Evolutionary conservation across 2,888 invertebrate genomes (phyloP).

Genomic region (Colletes collaris): DNA sequence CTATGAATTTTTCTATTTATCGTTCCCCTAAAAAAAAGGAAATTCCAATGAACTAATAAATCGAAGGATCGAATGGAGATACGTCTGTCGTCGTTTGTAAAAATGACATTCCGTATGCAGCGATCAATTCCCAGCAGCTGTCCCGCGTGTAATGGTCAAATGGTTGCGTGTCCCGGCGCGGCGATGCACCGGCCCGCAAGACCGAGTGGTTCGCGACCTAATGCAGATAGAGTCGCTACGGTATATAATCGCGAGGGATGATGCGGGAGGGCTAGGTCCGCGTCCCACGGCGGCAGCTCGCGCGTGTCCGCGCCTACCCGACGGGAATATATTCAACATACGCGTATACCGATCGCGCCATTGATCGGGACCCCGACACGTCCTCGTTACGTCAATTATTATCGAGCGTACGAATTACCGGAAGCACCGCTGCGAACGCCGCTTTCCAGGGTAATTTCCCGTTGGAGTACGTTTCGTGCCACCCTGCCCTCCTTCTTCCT

Average conservation of each 20-base stretch:
- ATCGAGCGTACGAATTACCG: conserved; percentile 74
- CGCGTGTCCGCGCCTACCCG: not conserved
- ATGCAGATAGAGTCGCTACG: conserved; percentile 45
- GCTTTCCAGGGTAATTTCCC: conserved; percentile 73
- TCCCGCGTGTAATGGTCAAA: conserved; percentile 9
- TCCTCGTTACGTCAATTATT: conserved; percentile 80
- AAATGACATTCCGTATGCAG: conserved; percentile 1
- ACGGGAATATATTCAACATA: conserved; percentile 36
- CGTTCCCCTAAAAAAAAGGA: no score
- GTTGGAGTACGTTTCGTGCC: conserved; percentile 59
- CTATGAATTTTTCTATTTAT: no score
- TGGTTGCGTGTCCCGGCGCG: conserved; percentile 23
- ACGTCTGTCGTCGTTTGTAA: not conserved
- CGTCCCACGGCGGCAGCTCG: conserved; percentile 7
- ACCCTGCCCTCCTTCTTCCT: conserved; percentile 3
- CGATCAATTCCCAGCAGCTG: not conserved
- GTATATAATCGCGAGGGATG: conserved; percentile 41
- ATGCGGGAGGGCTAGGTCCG: conserved; percentile 28
- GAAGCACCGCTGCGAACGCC: conserved; percentile 70
- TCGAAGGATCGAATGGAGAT: no score
- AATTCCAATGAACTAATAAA: no score
- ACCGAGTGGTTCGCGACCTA: conserved; percentile 30
- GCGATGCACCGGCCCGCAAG: conserved; percentile 2
- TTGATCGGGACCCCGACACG: conserved; percentile 64
- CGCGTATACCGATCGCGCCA: conserved; percentile 63